Conservation (phyloP, 2,888 invertebrate species). For the Parnassius apollo region DNA sequence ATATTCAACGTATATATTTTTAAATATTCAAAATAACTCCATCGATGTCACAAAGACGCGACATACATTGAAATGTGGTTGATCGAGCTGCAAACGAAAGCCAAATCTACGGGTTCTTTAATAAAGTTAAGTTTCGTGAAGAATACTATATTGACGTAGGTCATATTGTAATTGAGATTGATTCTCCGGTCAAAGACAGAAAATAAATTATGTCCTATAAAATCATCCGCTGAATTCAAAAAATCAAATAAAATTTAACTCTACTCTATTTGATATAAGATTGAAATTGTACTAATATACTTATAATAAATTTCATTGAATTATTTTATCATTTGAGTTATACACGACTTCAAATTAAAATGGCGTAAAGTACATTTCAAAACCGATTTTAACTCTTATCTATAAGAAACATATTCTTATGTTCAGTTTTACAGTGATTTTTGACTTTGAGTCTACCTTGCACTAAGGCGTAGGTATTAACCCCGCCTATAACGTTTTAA, state of each 20-base stretch:
- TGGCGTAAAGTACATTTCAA: slow-evolving; percentile 32
- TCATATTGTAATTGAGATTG: neutral
- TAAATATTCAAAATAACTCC: slow-evolving; percentile 44
- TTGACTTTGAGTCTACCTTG: slow-evolving; percentile 40
- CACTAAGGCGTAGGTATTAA: slow-evolving; percentile 46
- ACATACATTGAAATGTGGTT: slow-evolving; percentile 35
- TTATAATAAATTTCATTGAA: slow-evolving; percentile 44
- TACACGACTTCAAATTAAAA: slow-evolving; percentile 30
- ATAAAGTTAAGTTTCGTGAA: slow-evolving; percentile 14
- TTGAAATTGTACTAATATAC: slow-evolving; percentile 26
- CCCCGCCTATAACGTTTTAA: slow-evolving; percentile 53
- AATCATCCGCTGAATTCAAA: slow-evolving; percentile 36
- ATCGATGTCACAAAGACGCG: slow-evolving; percentile 38
- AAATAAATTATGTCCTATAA: slow-evolving; percentile 49
- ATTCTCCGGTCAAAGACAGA: slow-evolving; percentile 49
- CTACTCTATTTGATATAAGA: slow-evolving; percentile 14
- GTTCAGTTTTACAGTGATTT: slow-evolving; percentile 27
- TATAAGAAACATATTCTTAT: slow-evolving; percentile 27
- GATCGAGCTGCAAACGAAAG: slow-evolving; percentile 8
- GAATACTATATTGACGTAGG: slow-evolving; percentile 2
- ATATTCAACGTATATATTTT: slow-evolving; percentile 39
- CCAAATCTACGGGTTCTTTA: slow-evolving; percentile 17
- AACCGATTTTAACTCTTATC: slow-evolving; percentile 5
- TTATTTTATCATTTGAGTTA: slow-evolving; percentile 48
- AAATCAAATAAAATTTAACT: slow-evolving; percentile 31